Evolutionary conservation across 2,888 invertebrate genomes (phyloP).

Genomic region (Ischnus inquisitorius): DNA sequence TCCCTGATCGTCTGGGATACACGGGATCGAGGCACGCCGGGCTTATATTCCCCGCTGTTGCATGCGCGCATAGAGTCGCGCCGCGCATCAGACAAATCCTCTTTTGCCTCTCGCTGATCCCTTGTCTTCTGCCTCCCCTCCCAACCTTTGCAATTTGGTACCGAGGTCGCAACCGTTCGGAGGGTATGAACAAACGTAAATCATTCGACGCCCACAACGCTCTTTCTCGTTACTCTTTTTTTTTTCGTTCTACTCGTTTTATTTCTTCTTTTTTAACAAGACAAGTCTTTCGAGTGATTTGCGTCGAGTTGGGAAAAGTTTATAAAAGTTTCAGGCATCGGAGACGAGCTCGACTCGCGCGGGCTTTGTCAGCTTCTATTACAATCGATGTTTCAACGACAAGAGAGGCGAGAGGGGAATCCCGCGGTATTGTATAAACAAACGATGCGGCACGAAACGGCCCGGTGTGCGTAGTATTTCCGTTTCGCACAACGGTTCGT

Average conservation of each 20-base stretch:
- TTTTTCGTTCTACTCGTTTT: background rate
- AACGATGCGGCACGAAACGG: background rate
- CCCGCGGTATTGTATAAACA: background rate
- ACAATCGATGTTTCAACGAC: constrained; percentile 16
- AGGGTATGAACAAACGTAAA: constrained; percentile 58
- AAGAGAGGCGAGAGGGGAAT: background rate
- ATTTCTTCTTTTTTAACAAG: constrained; percentile 14
- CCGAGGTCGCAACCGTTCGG: constrained; percentile 56
- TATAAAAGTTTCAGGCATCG: constrained; percentile 29
- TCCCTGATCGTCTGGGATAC: constrained; percentile 61
- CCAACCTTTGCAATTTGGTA: constrained; percentile 58
- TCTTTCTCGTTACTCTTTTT: constrained; percentile 24
- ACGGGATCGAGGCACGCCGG: constrained; percentile 47
- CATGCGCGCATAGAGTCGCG: background rate
- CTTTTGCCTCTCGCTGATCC: constrained; percentile 22
- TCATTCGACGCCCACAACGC: constrained; percentile 62
- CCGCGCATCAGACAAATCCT: constrained; percentile 23
- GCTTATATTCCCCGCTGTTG: constrained; percentile 11
- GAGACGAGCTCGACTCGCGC: background rate
- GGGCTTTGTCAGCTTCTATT: constrained; percentile 11
- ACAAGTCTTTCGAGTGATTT: constrained; percentile 51
- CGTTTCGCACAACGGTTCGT: constrained; percentile 27
- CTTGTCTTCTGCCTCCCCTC: constrained; percentile 6
- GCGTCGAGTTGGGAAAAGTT: constrained; percentile 46
- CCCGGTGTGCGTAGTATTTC: constrained; percentile 11